phyloP scores from a whole-genome alignment of 2,113 vertebrate genomes.

The Indicator indicator region DNA sequence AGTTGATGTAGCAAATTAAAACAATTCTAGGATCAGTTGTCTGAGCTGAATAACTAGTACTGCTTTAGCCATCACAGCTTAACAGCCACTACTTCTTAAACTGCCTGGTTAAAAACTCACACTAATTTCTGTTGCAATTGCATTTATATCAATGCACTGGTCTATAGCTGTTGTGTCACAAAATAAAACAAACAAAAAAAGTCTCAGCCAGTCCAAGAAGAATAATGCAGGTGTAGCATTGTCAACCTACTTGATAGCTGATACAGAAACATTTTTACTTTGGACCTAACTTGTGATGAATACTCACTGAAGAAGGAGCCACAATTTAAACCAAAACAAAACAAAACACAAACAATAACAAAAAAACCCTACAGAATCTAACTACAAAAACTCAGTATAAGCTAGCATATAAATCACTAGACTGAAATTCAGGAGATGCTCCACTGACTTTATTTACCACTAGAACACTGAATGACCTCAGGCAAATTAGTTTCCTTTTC shows the following conservation, averaged over 20 bases:
- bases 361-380: not conserved
- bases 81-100: not conserved
- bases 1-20: not conserved
- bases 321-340: slow-evolving; percentile 41
- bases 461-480: slow-evolving; percentile 1
- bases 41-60: not conserved
- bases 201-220: not conserved
- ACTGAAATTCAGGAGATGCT: slow-evolving; percentile 19
- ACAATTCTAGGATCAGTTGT: not conserved
- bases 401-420: not conserved
- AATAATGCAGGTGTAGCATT: slow-evolving; percentile 1
- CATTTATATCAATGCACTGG: not conserved
- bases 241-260: slow-evolving; percentile 27
- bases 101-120: slow-evolving; percentile 28
- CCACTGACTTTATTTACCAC: slow-evolving; percentile 18
- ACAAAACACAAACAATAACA: not conserved
- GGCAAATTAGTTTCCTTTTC: not conserved
- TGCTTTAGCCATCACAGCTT: not conserved
- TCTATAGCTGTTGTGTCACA: not conserved
- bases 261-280: slow-evolving; percentile 32
- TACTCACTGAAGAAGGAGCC: slow-evolving; percentile 26
- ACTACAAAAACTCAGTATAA: slow-evolving; percentile 17
- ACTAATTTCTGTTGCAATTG: slow-evolving; percentile 27
- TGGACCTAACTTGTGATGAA: slow-evolving; percentile 5
- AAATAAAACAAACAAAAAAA: slow-evolving; percentile 10